phyloP scores from a whole-genome alignment of 2,797 vertebrate species.

The Pangasius djambal region DNA sequence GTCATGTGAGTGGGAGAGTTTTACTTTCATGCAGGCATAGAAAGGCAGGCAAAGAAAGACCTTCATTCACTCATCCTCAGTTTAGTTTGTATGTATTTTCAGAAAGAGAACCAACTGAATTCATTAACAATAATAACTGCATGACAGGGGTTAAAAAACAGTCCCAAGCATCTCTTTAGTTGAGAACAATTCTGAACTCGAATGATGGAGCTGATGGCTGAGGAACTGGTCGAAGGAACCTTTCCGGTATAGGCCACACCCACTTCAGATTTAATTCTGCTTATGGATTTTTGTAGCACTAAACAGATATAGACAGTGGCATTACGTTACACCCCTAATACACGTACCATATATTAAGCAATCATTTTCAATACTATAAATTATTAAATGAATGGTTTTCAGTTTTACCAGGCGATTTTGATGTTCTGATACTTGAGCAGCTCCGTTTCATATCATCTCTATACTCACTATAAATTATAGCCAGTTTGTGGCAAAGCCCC shows the following conservation, averaged over 20 bases:
- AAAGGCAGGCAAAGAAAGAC: background rate
- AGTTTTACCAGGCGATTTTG: background rate
- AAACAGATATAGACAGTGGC: background rate
- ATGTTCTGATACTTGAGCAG: background rate
- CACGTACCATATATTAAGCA: background rate
- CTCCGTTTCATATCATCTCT: background rate
- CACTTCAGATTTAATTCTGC: too few species aligned
- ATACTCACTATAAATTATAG: constrained; percentile 10
- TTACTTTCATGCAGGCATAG: too few species aligned
- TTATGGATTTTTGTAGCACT: background rate
- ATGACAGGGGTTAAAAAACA: background rate
- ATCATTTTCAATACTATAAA: background rate
- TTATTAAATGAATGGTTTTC: background rate
- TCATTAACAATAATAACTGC: background rate
- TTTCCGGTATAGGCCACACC: background rate
- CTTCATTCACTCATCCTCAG: background rate
- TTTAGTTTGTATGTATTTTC: background rate
- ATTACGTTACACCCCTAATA: background rate
- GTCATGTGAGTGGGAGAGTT: too few species aligned
- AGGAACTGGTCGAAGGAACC: background rate
- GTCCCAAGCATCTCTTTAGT: background rate
- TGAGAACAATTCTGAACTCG: too few species aligned
- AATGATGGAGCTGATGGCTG: background rate
- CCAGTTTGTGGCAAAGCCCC: constrained; percentile 7
- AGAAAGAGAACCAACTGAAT: background rate